A percentile compares a stretch with the other conserved stretches of the same genome.
These are phyloP conservation scores for Bugula neritina DNA, from an alignment of 2,888 invertebrate genomes.

Conservation along the genomic window DNA sequence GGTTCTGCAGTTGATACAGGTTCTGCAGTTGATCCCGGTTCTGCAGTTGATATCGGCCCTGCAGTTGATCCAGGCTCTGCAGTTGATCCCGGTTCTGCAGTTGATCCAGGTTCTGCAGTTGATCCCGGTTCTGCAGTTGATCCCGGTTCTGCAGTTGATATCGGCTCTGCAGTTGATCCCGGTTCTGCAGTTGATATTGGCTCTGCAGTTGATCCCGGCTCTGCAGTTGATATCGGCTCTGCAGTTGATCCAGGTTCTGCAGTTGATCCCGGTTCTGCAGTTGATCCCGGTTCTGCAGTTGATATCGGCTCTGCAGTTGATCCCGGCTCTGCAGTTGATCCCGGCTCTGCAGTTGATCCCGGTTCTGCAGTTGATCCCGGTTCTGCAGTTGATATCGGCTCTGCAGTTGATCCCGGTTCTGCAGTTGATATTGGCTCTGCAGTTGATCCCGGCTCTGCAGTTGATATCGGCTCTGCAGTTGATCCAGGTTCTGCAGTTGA, in stretches of 20 bases:
- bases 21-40: constrained; percentile 42
- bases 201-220: constrained; percentile 33
- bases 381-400: constrained; percentile 42
- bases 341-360: constrained; percentile 38
- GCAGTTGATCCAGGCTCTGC: constrained; percentile 35
- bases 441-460: constrained; percentile 37
- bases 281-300: constrained; percentile 39
- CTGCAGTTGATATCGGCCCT: constrained; percentile 42
- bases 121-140: constrained; percentile 45
- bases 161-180: constrained; percentile 43
- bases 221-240: constrained; percentile 48
- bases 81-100: constrained; percentile 40
- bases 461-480: constrained; percentile 39
- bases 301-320: constrained; percentile 40
- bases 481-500: constrained; percentile 33
- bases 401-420: constrained; percentile 42
- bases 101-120: constrained; percentile 42
- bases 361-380: constrained; percentile 46
- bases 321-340: constrained; percentile 39
- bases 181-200: not conserved
- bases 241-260: constrained; percentile 46
- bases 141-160: constrained; percentile 44
- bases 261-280: constrained; percentile 44
- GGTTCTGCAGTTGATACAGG: constrained; percentile 30
- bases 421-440: constrained; percentile 45